Percentiles rank a stretch among this genome's conserved stretches.
These are phyloP conservation scores for Protonibea diacanthus DNA, from an alignment of 2,797 vertebrate species.

Conservation along the genomic window DNA sequence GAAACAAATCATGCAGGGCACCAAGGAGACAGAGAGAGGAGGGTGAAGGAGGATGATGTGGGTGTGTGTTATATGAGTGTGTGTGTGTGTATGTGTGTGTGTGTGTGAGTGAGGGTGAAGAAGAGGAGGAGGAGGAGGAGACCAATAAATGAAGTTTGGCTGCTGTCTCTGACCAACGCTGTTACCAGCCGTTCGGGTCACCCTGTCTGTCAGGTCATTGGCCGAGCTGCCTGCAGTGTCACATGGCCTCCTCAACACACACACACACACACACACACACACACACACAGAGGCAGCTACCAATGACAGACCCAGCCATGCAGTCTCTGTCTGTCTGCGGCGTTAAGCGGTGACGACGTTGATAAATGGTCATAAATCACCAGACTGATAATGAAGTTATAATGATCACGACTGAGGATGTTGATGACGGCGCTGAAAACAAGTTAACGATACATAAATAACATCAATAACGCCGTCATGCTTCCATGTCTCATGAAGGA, in stretches of 20 bases:
- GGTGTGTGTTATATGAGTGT: conserved; percentile 16
- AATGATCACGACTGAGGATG: conserved; percentile 28
- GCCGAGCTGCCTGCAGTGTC: conserved; percentile 45
- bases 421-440: conserved; percentile 22
- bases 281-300: neutral
- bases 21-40: neutral
- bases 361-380: conserved; percentile 37
- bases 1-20: conserved; percentile 49
- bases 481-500: neutral
- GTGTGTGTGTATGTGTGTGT: neutral
- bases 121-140: neutral
- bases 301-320: conserved; percentile 4
- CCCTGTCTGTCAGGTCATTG: conserved; percentile 54
- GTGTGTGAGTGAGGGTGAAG: neutral
- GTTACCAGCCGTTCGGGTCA: conserved; percentile 51
- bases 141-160: conserved; percentile 38
- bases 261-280: conserved; percentile 27
- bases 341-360: conserved; percentile 11
- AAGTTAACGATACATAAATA: conserved; percentile 13
- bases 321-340: conserved; percentile 19
- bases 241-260: conserved; percentile 40
- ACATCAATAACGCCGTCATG: neutral
- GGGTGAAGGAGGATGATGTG: neutral
- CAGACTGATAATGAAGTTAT: conserved; percentile 36
- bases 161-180: conserved; percentile 32